phyloP scores from a whole-genome alignment of 2,888 invertebrate species.

The Achlya flavicornis region DNA sequence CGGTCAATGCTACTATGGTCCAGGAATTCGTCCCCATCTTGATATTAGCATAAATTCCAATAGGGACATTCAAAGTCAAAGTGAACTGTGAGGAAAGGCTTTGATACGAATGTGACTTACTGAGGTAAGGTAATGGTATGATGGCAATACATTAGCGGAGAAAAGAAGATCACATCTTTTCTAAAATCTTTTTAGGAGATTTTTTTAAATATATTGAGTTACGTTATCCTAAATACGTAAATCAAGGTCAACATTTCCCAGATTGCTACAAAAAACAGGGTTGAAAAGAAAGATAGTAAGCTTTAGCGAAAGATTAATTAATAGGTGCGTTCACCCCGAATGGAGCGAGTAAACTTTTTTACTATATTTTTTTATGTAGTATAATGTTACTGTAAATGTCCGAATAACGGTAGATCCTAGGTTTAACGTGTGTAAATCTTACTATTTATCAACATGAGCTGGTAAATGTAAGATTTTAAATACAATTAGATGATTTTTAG shows the following conservation, averaged over 20 bases:
- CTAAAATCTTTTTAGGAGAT: too few relatives aligned
- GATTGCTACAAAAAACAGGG: not conserved
- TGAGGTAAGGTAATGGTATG: not conserved
- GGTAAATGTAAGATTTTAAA: too few relatives aligned
- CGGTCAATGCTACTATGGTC: conserved; percentile 29
- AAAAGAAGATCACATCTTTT: not conserved
- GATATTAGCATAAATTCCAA: conserved; percentile 10
- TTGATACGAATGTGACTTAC: not conserved
- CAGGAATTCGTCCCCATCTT: conserved; percentile 19
- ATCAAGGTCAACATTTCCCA: not conserved
- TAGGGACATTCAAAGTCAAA: conserved; percentile 25
- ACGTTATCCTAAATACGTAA: not conserved
- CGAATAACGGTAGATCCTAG: too few relatives aligned
- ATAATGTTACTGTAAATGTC: too few relatives aligned
- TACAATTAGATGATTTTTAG: too few relatives aligned
- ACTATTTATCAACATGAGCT: too few relatives aligned
- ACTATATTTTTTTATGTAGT: too few relatives aligned
- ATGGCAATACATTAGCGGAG: not conserved
- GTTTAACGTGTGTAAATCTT: too few relatives aligned
- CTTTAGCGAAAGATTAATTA: not conserved
- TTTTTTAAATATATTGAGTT: too few relatives aligned
- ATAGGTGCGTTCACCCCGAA: not conserved
- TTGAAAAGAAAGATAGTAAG: not conserved
- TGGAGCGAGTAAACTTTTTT: too few relatives aligned
- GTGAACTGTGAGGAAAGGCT: not conserved